phyloP scores from a whole-genome alignment of 92 coral and sea anemone species.

The Actinernus sp. region DNA sequence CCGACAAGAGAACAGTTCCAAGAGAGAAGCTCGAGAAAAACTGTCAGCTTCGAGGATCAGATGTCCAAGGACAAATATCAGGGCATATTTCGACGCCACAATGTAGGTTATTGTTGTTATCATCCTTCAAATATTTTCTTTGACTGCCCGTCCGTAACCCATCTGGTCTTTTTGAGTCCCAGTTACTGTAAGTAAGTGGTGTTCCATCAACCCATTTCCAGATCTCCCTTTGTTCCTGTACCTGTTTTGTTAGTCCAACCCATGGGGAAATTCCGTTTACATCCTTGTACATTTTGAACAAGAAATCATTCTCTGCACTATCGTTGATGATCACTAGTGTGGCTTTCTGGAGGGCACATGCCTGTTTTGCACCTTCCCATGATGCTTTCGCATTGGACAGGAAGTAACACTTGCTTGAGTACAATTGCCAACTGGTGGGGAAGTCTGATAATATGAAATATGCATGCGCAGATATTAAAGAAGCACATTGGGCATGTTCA shows the following conservation, averaged over 20 bases:
- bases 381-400: not conserved
- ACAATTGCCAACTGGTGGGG: not conserved
- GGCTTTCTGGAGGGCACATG: not conserved
- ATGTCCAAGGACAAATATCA: too few species aligned
- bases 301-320: not conserved
- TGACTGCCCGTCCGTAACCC: too few species aligned
- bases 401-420: not conserved
- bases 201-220: not conserved
- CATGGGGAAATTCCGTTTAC: not conserved
- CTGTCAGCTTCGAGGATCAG: too few species aligned
- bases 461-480: too few species aligned
- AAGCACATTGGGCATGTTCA: too few species aligned
- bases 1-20: too few species aligned
- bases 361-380: not conserved
- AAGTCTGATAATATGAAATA: too few species aligned
- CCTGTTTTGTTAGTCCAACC: not conserved
- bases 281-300: not conserved
- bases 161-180: not conserved
- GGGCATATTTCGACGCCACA: too few species aligned
- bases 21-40: too few species aligned
- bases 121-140: too few species aligned
- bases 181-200: not conserved
- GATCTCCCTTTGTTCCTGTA: not conserved
- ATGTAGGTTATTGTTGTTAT: too few species aligned
- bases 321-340: not conserved